Percentiles rank a stretch among this genome's conserved stretches.
These are phyloP conservation scores for Cydia amplana DNA, from an alignment of 1,140 invertebrate genomes.

Conservation along the genomic window DNA sequence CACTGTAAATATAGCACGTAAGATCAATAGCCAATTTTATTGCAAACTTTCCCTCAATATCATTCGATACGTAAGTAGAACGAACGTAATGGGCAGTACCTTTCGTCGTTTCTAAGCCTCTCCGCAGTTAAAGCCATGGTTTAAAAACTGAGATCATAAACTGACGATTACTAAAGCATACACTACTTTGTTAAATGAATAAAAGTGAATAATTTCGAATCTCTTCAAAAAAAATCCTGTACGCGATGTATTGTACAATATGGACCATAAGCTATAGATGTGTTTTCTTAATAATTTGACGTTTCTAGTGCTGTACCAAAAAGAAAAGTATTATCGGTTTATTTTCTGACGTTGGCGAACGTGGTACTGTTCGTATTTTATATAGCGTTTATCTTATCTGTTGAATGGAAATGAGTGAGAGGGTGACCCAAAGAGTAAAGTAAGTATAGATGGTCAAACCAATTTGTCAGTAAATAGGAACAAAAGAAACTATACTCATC, in stretches of 20 bases:
- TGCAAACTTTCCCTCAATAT: slow-evolving; percentile 56
- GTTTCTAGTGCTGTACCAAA: slow-evolving; percentile 3
- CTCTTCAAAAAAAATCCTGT: slow-evolving; percentile 35
- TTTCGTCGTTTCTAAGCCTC: slow-evolving; percentile 65
- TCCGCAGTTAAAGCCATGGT: slow-evolving; percentile 67
- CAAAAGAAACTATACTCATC: too few relatives aligned
- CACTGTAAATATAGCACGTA: slow-evolving; percentile 8
- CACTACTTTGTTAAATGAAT: slow-evolving; percentile 32
- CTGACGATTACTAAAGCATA: slow-evolving; percentile 40
- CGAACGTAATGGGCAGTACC: slow-evolving; percentile 48
- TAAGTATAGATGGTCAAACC: too few relatives aligned
- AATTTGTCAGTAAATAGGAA: too few relatives aligned
- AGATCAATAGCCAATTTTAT: slow-evolving; percentile 30
- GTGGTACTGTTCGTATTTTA: neutral
- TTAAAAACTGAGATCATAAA: slow-evolving; percentile 26
- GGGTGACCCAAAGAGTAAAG: too few relatives aligned
- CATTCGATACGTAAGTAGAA: slow-evolving; percentile 37
- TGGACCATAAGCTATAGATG: slow-evolving; percentile 37
- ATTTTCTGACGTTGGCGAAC: slow-evolving; percentile 3
- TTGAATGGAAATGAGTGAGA: neutral
- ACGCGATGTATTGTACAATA: slow-evolving; percentile 46
- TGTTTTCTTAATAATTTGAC: slow-evolving; percentile 33
- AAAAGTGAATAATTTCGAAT: slow-evolving; percentile 37
- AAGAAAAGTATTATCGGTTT: slow-evolving; percentile 25
- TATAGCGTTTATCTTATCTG: neutral